Evolutionary conservation across 2,888 invertebrate genomes (phyloP).

Genomic region (Asteroscopus sphinx): DNA sequence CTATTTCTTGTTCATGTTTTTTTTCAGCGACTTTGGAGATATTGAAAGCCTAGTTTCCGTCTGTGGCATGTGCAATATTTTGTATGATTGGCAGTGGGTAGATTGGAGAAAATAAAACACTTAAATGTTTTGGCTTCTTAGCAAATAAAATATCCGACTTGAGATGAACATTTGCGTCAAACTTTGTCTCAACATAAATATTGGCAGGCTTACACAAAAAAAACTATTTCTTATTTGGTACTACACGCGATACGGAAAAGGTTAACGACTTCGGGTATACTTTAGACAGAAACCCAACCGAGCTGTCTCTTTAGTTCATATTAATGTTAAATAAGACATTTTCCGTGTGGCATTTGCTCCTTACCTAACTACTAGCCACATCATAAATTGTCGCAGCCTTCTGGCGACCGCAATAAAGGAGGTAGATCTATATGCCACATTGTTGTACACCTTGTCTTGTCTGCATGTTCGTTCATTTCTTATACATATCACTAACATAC

Average conservation of each 20-base stretch:
- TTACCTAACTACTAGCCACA: neutral
- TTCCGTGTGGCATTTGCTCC: neutral
- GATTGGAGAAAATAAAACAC: no score
- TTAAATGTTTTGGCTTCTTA: no score
- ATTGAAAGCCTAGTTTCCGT: no score
- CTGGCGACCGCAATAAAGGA: neutral
- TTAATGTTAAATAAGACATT: constrained; percentile 5
- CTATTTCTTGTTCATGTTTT: no score
- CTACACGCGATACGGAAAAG: constrained; percentile 18
- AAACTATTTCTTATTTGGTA: constrained; percentile 23
- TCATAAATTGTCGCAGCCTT: neutral
- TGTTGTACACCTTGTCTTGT: no score
- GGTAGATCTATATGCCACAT: neutral
- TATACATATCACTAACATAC: no score
- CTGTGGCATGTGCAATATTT: no score
- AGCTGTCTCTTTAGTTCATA: constrained; percentile 5
- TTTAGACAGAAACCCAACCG: constrained; percentile 5
- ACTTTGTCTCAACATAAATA: constrained; percentile 15
- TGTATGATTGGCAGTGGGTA: no score
- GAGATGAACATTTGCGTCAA: constrained; percentile 3
- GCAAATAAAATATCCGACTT: no score
- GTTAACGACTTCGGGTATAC: constrained; percentile 21
- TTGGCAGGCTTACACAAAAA: constrained; percentile 4
- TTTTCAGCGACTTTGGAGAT: no score
- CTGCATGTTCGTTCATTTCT: neutral